phyloP scores from a whole-genome alignment of 2,888 invertebrate species.

The Acleris sparsana region DNA sequence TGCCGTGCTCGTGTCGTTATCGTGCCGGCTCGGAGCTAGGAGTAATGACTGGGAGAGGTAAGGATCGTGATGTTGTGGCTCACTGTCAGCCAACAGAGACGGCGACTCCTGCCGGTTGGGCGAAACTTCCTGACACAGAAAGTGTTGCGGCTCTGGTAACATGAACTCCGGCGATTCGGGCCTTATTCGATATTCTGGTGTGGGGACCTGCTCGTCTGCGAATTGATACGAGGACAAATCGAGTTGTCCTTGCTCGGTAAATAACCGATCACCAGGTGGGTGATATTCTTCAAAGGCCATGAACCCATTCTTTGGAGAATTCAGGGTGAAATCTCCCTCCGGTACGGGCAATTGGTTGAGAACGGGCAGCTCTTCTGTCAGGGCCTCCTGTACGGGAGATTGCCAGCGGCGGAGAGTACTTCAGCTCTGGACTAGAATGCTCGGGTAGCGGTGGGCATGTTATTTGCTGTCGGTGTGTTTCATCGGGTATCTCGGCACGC shows the following conservation, averaged over 20 bases:
- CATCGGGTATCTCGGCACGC: background rate
- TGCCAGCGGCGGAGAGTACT: background rate
- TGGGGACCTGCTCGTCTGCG: background rate
- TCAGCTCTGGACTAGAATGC: background rate
- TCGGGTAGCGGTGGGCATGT: background rate
- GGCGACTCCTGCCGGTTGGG: background rate
- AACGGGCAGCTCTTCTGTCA: background rate
- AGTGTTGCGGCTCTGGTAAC: background rate
- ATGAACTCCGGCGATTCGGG: background rate
- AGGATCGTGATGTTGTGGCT: background rate
- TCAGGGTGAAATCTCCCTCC: background rate
- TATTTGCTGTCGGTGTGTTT: background rate
- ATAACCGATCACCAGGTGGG: background rate
- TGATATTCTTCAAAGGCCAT: too few species aligned
- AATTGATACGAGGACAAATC: background rate
- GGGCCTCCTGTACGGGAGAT: background rate
- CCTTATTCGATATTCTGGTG: background rate
- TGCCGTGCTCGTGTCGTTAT: background rate
- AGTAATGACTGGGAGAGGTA: background rate
- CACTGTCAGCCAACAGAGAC: background rate
- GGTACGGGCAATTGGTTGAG: background rate
- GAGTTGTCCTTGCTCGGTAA: background rate
- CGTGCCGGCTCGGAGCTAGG: background rate
- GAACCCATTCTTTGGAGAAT: too few species aligned
- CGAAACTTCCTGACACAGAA: background rate